A percentile compares a stretch with the other conserved stretches of the same genome.
These are phyloP conservation scores for Chydorus sphaericus DNA, from an alignment of 2,888 invertebrate genomes.

Conservation along the genomic window DNA sequence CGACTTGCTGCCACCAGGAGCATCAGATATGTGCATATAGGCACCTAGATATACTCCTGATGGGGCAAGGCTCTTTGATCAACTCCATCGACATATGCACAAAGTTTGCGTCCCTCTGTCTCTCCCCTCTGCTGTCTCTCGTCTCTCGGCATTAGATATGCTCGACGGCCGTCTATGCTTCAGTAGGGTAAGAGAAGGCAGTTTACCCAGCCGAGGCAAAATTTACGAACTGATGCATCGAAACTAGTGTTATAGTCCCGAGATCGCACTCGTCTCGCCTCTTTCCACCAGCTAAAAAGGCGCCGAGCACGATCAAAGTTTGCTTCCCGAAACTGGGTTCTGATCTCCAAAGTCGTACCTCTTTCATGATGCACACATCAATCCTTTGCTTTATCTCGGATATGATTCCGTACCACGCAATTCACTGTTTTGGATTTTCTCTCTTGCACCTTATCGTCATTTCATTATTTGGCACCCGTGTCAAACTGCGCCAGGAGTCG, in stretches of 20 bases:
- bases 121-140: not conserved
- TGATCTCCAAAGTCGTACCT: too few relatives aligned
- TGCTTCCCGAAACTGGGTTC: too few relatives aligned
- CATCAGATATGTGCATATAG: not conserved
- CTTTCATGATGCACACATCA: too few relatives aligned
- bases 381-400: too few relatives aligned
- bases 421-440: too few relatives aligned
- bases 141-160: not conserved
- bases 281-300: not conserved
- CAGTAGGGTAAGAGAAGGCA: not conserved
- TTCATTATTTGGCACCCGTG: too few relatives aligned
- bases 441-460: too few relatives aligned
- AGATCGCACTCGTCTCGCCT: too few relatives aligned
- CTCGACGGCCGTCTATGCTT: not conserved
- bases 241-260: too few relatives aligned
- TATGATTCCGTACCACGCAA: too few relatives aligned
- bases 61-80: not conserved
- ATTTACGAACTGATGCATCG: too few relatives aligned
- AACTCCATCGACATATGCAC: slow-evolving; percentile 7
- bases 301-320: not conserved
- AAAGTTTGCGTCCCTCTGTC: not conserved
- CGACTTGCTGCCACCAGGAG: not conserved
- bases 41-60: not conserved
- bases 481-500: too few relatives aligned
- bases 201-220: not conserved